Conservation (phyloP, 2,113 vertebrate species). For the Sardina pilchardus region DNA sequence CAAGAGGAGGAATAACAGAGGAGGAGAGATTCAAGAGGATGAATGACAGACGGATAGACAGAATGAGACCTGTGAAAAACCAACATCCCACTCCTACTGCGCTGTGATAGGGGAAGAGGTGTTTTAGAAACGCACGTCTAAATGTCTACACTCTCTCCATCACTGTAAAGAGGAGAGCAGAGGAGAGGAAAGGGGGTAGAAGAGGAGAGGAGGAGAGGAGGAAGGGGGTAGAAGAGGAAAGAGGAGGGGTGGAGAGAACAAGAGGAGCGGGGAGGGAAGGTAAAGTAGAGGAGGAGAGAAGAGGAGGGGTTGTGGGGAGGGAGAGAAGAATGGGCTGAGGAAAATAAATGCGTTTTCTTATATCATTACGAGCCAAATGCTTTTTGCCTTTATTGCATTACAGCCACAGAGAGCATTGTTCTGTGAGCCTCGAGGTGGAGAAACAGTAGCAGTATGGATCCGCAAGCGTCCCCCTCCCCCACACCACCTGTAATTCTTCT, state of each 20-base stretch:
- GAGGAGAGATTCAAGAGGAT: neutral
- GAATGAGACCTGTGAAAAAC: neutral
- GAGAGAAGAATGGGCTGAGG: neutral
- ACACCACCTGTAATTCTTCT: neutral
- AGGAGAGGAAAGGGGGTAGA: neutral
- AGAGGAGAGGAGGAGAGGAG: neutral
- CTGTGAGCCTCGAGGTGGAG: neutral
- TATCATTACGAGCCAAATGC: neutral
- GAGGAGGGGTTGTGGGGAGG: neutral
- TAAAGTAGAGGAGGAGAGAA: neutral
- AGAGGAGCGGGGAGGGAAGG: neutral
- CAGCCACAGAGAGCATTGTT: neutral
- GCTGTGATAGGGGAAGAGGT: neutral
- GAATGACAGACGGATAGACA: neutral
- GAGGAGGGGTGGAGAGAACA: neutral
- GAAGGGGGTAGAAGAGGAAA: neutral
- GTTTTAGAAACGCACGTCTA: neutral
- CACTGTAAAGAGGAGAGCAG: neutral
- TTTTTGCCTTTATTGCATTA: slow-evolving; percentile 14
- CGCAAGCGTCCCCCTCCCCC: neutral
- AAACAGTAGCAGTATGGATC: neutral
- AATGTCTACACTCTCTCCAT: neutral
- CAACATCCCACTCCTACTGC: neutral
- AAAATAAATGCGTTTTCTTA: slow-evolving; percentile 3
- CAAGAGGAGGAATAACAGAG: neutral